Evolutionary conservation across 1,140 invertebrate species (phyloP), one percentile per base, ranked within the genome.

Genomic region (Oncopeltus fasciatus): DNA sequence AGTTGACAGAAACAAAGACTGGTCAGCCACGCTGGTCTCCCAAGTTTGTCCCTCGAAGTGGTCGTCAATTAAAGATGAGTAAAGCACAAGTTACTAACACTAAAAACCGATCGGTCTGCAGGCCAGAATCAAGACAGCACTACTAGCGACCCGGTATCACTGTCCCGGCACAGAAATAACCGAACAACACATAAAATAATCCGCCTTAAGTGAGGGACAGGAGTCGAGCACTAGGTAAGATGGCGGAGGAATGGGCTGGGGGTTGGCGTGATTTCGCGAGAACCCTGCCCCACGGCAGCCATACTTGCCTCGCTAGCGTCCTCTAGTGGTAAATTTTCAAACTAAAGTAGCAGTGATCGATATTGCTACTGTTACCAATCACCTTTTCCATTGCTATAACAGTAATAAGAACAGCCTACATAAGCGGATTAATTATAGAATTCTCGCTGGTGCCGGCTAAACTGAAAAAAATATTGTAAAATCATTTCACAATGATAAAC

Each of bases 241-340:
- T 63, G 61, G 61, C 61, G 20, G 61, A 43, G 43, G 61, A 58
- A 14, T 20, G 20, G 21, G 47, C 24, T 26, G 11, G 28, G 61
- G 28, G 49, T 63, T 58, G 51, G 61, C 61, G 61, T 57, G 61
- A 63, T 57, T 63, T 58, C 31, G 51, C 61, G 61, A 63, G 61
- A 63, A 31, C 20, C 38, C 51, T 20, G 26, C 53, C 57, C 26
- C 24, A 14, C 29, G 43, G 33, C 33, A 38, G 33, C 33, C 58
- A 46, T 57, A 53, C 49, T 53, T 18, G 14, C 18, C 20, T 16
- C 49, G 4, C n/a, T 11, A 57, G 29, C 27, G 56, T 28, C 4
- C 14, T 49, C 46, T 21, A n/a, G 16, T 4, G 8, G 20, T n/a
- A 11, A 49, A 49, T 38, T 38, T 38, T 38, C 31, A 38, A 8